Evolutionary conservation across 2,113 vertebrate species (phyloP).

Genomic region (Lynx canadensis): DNA sequence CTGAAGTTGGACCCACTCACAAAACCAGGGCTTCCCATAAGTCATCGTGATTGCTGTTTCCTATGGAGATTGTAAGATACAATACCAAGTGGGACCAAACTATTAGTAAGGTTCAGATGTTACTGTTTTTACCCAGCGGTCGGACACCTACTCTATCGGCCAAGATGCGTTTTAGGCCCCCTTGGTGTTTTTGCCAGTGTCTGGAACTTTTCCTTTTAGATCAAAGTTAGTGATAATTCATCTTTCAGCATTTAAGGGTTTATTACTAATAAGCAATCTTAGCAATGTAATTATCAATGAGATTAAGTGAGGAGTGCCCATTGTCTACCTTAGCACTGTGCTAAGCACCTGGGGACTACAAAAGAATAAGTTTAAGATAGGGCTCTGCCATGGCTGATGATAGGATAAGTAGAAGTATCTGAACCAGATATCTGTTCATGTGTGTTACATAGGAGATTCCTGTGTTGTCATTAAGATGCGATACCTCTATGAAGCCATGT

Average conservation of each 20-base stretch:
- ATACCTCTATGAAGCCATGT: not conserved
- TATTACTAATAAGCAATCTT: not conserved
- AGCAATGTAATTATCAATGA: not conserved
- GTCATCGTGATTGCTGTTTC: not conserved
- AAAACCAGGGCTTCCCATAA: not conserved
- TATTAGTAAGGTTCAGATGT: not conserved
- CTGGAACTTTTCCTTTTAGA: not conserved
- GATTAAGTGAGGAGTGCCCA: not conserved
- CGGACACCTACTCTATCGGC: not conserved
- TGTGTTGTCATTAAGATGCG: not conserved
- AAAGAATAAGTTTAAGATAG: constrained; percentile 1
- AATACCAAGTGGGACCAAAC: not conserved
- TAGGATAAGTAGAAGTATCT: not conserved
- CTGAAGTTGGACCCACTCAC: not conserved
- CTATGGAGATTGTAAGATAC: not conserved
- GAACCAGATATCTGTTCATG: not conserved
- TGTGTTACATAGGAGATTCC: not conserved
- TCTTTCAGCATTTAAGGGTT: not conserved
- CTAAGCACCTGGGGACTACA: not conserved
- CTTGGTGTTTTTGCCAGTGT: not conserved
- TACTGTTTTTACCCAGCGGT: not conserved
- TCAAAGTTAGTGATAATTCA: constrained; percentile 21
- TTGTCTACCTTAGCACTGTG: not conserved
- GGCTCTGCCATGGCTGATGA: not conserved
- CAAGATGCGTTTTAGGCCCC: not conserved